Evolutionary conservation across 2,888 invertebrate species (phyloP).

Genomic region (Morinoia aosen): DNA sequence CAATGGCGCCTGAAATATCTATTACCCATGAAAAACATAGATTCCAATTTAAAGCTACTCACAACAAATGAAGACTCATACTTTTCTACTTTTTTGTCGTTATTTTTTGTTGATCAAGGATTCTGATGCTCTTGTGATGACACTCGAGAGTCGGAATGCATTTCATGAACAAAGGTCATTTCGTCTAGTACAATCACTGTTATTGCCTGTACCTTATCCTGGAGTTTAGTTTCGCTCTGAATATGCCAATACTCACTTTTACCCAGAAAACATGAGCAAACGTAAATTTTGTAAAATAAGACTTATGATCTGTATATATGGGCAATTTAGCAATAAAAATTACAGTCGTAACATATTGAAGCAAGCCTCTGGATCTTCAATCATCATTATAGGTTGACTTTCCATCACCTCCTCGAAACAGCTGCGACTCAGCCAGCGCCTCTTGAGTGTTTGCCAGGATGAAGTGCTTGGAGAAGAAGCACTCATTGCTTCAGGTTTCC

Average conservation of each 20-base stretch:
- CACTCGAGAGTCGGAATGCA: too few species aligned
- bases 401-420: not conserved
- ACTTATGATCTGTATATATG: not conserved
- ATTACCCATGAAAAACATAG: too few species aligned
- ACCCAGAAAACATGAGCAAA: not conserved
- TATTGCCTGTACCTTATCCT: not conserved
- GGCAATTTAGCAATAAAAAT: not conserved
- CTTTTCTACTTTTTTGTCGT: not conserved
- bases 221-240: not conserved
- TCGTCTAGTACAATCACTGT: not conserved
- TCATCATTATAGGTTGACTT: not conserved
- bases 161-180: not conserved
- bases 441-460: not conserved
- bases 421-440: not conserved
- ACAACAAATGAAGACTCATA: not conserved
- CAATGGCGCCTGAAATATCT: not conserved
- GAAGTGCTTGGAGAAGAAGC: slow-evolving; percentile 26
- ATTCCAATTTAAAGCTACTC: not conserved
- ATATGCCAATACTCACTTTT: not conserved
- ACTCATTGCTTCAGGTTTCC: slow-evolving; percentile 19
- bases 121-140: not conserved
- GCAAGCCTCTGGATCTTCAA: not conserved
- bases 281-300: not conserved
- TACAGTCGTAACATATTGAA: not conserved
- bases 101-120: not conserved